Conservation (phyloP, 2,888 invertebrate genomes). For the Buathra laborator region DNA sequence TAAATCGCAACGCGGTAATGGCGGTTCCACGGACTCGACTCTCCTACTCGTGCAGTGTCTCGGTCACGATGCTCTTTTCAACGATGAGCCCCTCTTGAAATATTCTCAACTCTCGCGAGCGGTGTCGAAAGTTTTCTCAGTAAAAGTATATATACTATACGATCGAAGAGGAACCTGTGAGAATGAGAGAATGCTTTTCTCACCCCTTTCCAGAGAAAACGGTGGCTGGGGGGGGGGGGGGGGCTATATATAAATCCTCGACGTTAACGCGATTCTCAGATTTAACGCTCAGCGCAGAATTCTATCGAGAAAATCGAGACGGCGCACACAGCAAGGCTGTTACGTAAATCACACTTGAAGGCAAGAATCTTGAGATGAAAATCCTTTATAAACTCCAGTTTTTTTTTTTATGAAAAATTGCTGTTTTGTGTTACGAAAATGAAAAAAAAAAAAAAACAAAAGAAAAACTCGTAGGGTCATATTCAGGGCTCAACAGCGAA, state of each 20-base stretch:
- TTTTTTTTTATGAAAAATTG: neutral
- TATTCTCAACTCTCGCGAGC: constrained; percentile 6
- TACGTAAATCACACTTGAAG: constrained; percentile 8
- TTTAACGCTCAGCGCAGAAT: constrained; percentile 10
- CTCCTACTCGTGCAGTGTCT: constrained; percentile 9
- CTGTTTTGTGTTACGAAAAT: neutral
- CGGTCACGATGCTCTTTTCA: neutral
- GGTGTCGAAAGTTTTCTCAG: constrained; percentile 25
- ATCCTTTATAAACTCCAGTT: neutral
- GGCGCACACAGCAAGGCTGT: neutral
- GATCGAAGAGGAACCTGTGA: neutral
- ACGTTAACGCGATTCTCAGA: constrained; percentile 14
- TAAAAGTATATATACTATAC: constrained; percentile 31
- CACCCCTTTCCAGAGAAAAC: constrained; percentile 11
- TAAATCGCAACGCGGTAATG: constrained; percentile 25
- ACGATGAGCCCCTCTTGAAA: neutral
- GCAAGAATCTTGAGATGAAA: constrained; percentile 4
- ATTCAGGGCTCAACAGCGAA: neutral
- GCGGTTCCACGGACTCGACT: neutral
- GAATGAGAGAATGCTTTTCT: neutral
- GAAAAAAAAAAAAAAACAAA: neutral
- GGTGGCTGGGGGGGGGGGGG: neutral
- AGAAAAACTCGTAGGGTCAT: neutral
- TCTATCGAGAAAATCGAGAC: constrained; percentile 1
- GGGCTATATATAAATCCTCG: constrained; percentile 19